Base-by-base conservation (phyloP, 2,888 invertebrate species). In the Tenthredo notha region DNA sequence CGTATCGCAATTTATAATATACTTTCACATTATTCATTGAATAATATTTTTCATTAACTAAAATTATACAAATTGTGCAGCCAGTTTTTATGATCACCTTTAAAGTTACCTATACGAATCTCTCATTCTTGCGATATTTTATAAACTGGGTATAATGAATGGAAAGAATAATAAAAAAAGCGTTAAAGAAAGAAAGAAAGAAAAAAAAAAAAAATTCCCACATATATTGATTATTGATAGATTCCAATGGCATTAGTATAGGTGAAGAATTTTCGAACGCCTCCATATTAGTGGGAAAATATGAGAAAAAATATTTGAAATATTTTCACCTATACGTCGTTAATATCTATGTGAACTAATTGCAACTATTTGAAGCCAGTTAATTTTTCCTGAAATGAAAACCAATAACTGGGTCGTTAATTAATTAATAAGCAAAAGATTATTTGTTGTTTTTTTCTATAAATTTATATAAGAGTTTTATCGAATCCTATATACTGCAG, bases 291-390 rank as follows among this genome's bases (percentile, higher is more conserved):
- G 72, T 47, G 47, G 29, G 54, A n/a, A n/a, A 77, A 29, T 21
- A n/a, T n/a, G 50, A 54, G n/a, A 77, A 54, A 54, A 54, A 77
- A 77, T 80, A 80, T 40, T 25, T 40, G 80, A 61, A 40, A 80
- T 83, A 54, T 78, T 75, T 84, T 83, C 40, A 85, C 85, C 84
- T 84, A 83, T 65, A 33, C 29, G 70, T 87, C 61, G 83, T 84
- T 54, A 77, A 85, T 84, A 84, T n/a, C 29, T 33, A 0, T 6
- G 18, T 15, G 6, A 5, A 67, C 5, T 67, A 67, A 33, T 67
- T 33, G 33, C 29, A 18, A 67, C 9, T 70, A n/a, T n/a, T 40
- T 37, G 9, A 40, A 9, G 10, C 18, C 29, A 72, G 21, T 43
- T 1, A 43, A 43, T 12, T 1, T 47, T 21, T n/a, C n/a, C 10